Conservation (phyloP, 2,113 vertebrate species). For the Apteryx mantelli region DNA sequence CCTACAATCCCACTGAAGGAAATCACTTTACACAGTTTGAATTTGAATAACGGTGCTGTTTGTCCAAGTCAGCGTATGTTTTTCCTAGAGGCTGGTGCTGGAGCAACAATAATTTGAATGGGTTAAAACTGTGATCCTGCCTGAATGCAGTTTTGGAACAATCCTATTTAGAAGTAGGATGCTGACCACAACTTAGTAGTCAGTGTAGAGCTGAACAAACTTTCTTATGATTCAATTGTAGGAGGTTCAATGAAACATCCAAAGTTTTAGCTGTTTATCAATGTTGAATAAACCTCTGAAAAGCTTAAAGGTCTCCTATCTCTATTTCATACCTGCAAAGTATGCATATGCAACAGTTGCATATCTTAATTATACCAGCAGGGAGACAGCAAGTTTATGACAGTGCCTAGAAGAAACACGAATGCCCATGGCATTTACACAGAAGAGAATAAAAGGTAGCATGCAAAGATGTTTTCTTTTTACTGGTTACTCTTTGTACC, state of each 20-base stretch:
- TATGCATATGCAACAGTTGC: neutral
- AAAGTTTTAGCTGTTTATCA: neutral
- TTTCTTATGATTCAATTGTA: neutral
- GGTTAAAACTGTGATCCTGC: neutral
- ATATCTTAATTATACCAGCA: slow-evolving; percentile 30
- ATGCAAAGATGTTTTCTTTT: neutral
- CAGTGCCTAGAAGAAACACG: slow-evolving; percentile 1
- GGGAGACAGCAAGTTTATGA: neutral
- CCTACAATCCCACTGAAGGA: neutral
- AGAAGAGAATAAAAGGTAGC: slow-evolving; percentile 4
- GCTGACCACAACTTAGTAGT: neutral
- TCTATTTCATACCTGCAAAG: neutral
- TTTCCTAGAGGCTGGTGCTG: neutral
- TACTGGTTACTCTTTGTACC: neutral
- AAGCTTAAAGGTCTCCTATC: neutral
- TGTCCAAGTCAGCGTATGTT: fast-evolving
- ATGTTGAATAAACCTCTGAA: neutral
- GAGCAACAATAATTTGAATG: neutral
- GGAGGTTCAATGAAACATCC: neutral
- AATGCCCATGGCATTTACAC: neutral
- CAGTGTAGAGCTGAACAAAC: neutral
- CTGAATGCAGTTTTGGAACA: neutral
- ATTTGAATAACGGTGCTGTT: neutral
- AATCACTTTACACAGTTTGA: neutral
- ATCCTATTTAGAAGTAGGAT: neutral